Conservation (phyloP, 2,797 vertebrate genomes). For the Oreochromis grahami region DNA sequence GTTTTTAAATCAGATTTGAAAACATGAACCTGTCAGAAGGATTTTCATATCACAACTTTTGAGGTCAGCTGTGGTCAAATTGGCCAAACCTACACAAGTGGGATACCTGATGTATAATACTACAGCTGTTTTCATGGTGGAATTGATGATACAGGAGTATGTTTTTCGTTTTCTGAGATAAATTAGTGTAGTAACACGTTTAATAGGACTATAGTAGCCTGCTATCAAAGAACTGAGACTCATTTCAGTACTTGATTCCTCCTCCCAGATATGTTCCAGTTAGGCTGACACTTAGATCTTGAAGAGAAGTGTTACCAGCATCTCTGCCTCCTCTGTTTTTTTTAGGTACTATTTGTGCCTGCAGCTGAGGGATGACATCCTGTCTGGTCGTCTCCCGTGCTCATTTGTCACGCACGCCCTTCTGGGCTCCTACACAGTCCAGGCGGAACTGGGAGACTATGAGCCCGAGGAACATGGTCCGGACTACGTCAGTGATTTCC, state of each 20-base stretch:
- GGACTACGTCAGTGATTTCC: slow-evolving; percentile 91
- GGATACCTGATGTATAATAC: not conserved
- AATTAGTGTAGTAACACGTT: not conserved
- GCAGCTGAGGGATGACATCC: slow-evolving; percentile 94
- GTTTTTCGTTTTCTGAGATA: not conserved
- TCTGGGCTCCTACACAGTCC: slow-evolving; percentile 93
- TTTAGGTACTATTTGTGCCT: slow-evolving; percentile 96
- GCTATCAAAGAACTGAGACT: not conserved
- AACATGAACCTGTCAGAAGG: not conserved
- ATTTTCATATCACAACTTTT: too few relatives aligned
- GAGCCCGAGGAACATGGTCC: slow-evolving; percentile 89
- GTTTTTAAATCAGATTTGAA: not conserved
- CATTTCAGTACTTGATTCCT: not conserved
- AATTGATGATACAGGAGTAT: not conserved
- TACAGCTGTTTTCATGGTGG: not conserved
- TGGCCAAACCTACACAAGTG: not conserved
- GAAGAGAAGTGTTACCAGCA: not conserved
- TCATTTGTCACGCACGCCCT: slow-evolving; percentile 97
- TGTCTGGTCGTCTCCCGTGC: slow-evolving; percentile 92
- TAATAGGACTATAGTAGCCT: not conserved
- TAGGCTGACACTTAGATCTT: not conserved
- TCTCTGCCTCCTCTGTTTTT: not conserved
- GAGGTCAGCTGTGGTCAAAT: not conserved
- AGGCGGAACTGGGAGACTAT: slow-evolving; percentile 92
- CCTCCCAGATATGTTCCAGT: not conserved